Percentiles rank a stretch among this genome's conserved stretches.
phyloP scores from a whole-genome alignment of 1,140 invertebrate genomes.

The Drosophila sp. region DNA sequence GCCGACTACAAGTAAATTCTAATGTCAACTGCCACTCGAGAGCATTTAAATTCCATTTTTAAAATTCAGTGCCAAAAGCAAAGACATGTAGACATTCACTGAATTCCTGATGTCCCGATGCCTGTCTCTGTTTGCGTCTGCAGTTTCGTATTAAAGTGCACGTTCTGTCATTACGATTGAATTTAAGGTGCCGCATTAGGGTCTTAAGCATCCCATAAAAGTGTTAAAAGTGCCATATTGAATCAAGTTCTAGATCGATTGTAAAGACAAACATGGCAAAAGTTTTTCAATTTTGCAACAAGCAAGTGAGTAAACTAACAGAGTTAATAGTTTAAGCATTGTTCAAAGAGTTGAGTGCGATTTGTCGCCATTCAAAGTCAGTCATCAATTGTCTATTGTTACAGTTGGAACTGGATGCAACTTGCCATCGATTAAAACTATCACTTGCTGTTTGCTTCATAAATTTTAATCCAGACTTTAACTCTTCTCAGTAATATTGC shows the following conservation, averaged over 20 bases:
- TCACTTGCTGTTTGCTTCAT: not conserved
- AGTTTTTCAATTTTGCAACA: slow-evolving; percentile 60
- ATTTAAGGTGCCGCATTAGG: slow-evolving; percentile 18
- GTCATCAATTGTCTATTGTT: slow-evolving; percentile 20
- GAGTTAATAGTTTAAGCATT: slow-evolving; percentile 28
- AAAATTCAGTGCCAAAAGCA: slow-evolving; percentile 74
- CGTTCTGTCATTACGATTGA: slow-evolving; percentile 21
- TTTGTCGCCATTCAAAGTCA: slow-evolving; percentile 3
- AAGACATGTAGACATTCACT: slow-evolving; percentile 55
- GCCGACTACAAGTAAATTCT: slow-evolving; percentile 56
- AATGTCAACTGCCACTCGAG: slow-evolving; percentile 80
- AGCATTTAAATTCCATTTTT: slow-evolving; percentile 79
- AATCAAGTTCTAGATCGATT: slow-evolving; percentile 30
- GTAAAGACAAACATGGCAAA: slow-evolving; percentile 33
- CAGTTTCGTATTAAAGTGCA: slow-evolving; percentile 26
- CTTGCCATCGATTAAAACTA: not conserved
- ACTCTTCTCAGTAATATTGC: too few species aligned
- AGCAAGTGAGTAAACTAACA: slow-evolving; percentile 34
- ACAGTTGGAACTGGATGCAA: not conserved
- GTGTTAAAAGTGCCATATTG: not conserved
- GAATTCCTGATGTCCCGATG: not conserved
- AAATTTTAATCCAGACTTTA: too few species aligned
- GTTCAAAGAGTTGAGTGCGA: slow-evolving; percentile 15
- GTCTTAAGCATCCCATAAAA: slow-evolving; percentile 23
- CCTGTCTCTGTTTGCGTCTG: not conserved